Base-by-base conservation (phyloP, 2,888 invertebrate species). In the Zonitis immaculata region DNA sequence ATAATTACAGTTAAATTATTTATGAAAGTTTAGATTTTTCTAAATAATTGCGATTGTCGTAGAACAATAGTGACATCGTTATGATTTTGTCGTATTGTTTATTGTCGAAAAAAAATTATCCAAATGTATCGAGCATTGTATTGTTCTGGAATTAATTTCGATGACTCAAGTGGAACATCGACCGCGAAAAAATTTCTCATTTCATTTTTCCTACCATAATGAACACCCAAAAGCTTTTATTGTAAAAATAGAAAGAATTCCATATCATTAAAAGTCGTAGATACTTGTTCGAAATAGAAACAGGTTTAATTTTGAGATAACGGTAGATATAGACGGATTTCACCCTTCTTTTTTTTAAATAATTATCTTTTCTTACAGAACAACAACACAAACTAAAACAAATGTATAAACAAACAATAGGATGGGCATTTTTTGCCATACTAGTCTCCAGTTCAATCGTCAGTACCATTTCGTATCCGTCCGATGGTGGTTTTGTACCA, bases 391-490 rank as follows among this genome's bases (percentile, higher is more conserved):
- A n/a, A n/a, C n/a, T n/a, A n/a, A n/a, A n/a, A n/a, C n/a, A n/a
- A n/a, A 85, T 88, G 84, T 80, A 85, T 75, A 79, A 78, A 69
- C 84, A 85, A 75, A 81, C 82, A 72, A 73, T 84, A 65, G 86
- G 89, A 52, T 86, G 87, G 82, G 80, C 83, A 66, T 77, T 91
- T 56, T 78, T 90, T 66, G 82, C 82, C 68, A 80, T 91, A 57
- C 79, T 89, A 67, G 79, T 83, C 66, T 82, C 83, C 65, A 85
- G 85, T 63, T 79, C 82, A 57, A 76, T 88, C 47, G 78, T 88
- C 55, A 83, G 84, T 64, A 86, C 86, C 54, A 75, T 86, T 57
- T 85, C 88, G 42, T 86, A 84, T 68, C 88, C 88, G 6, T 54
- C 52, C 35, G 52, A 57, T 39, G 53, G 54, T 26, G 61, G 58